Percentiles rank a stretch among this genome's conserved stretches.
These are phyloP conservation scores for Hemithea aestivaria DNA, from an alignment of 2,888 invertebrate species.

Conservation along the genomic window DNA sequence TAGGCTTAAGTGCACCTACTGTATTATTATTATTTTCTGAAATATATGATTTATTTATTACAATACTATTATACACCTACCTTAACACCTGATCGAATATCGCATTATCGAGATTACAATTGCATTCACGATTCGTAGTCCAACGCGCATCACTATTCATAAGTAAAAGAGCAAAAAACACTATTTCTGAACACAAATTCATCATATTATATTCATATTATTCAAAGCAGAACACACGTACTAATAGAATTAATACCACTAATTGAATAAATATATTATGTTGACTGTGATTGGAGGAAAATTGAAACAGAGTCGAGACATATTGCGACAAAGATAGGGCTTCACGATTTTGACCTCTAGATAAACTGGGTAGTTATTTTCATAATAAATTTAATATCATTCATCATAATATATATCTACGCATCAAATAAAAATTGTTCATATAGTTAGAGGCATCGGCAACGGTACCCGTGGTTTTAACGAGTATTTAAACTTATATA, in stretches of 20 bases:
- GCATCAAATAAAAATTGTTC: too few species aligned
- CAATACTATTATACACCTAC: too few species aligned
- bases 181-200: slow-evolving; percentile 19
- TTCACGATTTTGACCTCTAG: slow-evolving; percentile 42
- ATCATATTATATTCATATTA: too few species aligned
- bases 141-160: slow-evolving; percentile 19
- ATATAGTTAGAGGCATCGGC: too few species aligned
- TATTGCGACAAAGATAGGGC: slow-evolving; percentile 29
- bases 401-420: too few species aligned
- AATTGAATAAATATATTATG: slow-evolving; percentile 10
- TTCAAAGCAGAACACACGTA: not conserved
- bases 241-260: not conserved
- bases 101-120: slow-evolving; percentile 25
- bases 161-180: slow-evolving; percentile 24
- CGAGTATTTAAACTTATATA: too few species aligned
- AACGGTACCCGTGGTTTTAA: too few species aligned
- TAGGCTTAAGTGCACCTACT: too few species aligned
- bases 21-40: too few species aligned
- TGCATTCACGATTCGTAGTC: slow-evolving; percentile 21
- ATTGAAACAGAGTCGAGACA: slow-evolving; percentile 36
- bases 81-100: slow-evolving; percentile 19
- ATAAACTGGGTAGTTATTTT: too few species aligned
- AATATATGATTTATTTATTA: too few species aligned
- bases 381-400: too few species aligned
- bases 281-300: slow-evolving; percentile 30